Conservation (phyloP, 2,888 invertebrate genomes). For the Pristionchus fissidentatus region DNA sequence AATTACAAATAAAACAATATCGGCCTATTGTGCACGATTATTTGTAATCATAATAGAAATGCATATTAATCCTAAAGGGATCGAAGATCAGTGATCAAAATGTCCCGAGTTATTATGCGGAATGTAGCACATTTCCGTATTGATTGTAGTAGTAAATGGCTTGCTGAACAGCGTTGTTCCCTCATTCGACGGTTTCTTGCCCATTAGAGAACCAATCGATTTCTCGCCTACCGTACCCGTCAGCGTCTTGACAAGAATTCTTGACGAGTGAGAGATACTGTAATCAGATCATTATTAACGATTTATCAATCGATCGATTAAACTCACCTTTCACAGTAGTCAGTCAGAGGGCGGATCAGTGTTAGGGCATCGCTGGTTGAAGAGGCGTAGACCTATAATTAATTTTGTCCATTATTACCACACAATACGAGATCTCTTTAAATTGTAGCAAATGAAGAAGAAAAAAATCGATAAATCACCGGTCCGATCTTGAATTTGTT, state of each 20-base stretch:
- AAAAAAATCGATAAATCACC: background rate
- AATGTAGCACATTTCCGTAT: constrained; percentile 25
- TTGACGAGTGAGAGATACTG: constrained; percentile 11
- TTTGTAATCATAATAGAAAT: too few species aligned
- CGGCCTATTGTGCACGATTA: too few species aligned
- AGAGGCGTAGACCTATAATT: constrained; percentile 1
- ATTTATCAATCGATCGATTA: background rate
- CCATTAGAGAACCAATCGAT: background rate
- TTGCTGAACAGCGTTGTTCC: constrained; percentile 28
- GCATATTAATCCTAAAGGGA: background rate
- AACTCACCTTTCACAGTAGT: constrained; percentile 40
- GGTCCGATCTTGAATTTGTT: constrained; percentile 44
- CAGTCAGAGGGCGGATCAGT: constrained; percentile 13
- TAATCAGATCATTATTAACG: background rate
- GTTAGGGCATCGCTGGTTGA: background rate
- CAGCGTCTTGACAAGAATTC: constrained; percentile 23
- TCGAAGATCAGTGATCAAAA: background rate
- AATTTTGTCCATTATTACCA: background rate
- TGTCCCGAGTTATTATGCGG: constrained; percentile 39
- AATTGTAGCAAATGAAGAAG: background rate
- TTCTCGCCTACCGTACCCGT: constrained; percentile 37
- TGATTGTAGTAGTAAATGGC: constrained; percentile 7
- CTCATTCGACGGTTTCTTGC: constrained; percentile 11
- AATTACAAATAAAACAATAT: background rate
- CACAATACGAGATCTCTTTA: too few species aligned